A percentile compares a stretch with the other conserved stretches of the same genome.
phyloP scores from a whole-genome alignment of 2,113 vertebrate species.

The Ictalurus furcatus region DNA sequence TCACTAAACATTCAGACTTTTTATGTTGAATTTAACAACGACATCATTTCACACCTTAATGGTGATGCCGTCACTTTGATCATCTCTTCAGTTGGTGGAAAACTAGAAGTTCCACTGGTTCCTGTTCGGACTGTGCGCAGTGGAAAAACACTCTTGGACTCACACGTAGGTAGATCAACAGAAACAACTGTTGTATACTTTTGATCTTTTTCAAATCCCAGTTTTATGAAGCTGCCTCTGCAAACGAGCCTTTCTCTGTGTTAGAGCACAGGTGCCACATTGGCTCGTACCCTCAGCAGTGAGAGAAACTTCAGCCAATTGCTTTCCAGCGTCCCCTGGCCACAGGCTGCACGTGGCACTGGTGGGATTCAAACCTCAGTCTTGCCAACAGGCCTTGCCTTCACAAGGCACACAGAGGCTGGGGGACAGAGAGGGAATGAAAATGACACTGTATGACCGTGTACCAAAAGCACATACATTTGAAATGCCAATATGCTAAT shows the following conservation, averaged over 20 bases:
- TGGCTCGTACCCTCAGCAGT: not conserved
- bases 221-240: not conserved
- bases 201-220: not conserved
- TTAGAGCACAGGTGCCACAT: constrained; percentile 16
- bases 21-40: not conserved
- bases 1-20: not conserved
- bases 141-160: not conserved
- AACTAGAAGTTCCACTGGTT: not conserved
- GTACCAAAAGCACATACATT: constrained; percentile 46
- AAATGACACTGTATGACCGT: constrained; percentile 27
- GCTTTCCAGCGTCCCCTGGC: not conserved
- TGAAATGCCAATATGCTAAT: constrained; percentile 83
- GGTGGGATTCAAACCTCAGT: constrained; percentile 17
- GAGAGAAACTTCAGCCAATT: not conserved
- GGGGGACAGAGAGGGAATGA: not conserved
- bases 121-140: not conserved
- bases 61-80: not conserved
- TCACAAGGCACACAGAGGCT: not conserved
- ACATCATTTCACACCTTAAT: not conserved
- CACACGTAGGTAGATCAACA: not conserved
- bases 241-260: not conserved
- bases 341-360: constrained; percentile 3
- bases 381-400: constrained; percentile 15
- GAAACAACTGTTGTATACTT: not conserved
- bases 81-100: not conserved